A percentile compares a stretch with the other conserved stretches of the same genome.
These are phyloP conservation scores for Dolichomitus sp. DNA, from an alignment of 2,888 invertebrate genomes.

Conservation along the genomic window DNA sequence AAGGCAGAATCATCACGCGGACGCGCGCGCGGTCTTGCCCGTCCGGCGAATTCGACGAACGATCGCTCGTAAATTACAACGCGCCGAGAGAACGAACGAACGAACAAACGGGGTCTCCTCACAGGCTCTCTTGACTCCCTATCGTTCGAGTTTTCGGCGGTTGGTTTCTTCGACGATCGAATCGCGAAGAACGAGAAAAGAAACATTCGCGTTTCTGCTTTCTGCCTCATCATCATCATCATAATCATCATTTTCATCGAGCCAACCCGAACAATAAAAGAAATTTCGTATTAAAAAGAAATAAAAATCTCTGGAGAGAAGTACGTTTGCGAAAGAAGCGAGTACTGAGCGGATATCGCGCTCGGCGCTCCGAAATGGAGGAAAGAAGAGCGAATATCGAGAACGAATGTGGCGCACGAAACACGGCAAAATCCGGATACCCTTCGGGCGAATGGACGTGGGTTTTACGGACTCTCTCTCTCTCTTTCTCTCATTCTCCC, in stretches of 20 bases:
- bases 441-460: slow-evolving; percentile 53
- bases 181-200: slow-evolving; percentile 43
- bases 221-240: slow-evolving; percentile 19
- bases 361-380: slow-evolving; percentile 16
- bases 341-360: slow-evolving; percentile 5
- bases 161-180: slow-evolving; percentile 24
- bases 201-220: slow-evolving; percentile 18
- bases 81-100: slow-evolving; percentile 63
- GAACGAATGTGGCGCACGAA: slow-evolving; percentile 64
- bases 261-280: slow-evolving; percentile 12
- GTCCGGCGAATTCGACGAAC: slow-evolving; percentile 78
- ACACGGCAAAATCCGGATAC: slow-evolving; percentile 65
- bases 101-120: slow-evolving; percentile 11
- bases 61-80: slow-evolving; percentile 80
- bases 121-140: not conserved
- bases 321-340: slow-evolving; percentile 8
- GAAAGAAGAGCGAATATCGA: slow-evolving; percentile 19
- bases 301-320: not conserved
- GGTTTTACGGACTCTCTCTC: slow-evolving; percentile 62
- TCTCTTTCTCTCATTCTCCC: slow-evolving; percentile 11
- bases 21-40: slow-evolving; percentile 57
- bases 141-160: slow-evolving; percentile 36
- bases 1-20: slow-evolving; percentile 77
- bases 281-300: slow-evolving; percentile 21
- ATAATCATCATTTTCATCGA: slow-evolving; percentile 24